Evolutionary conservation across 2,888 invertebrate genomes (phyloP).

Genomic region (Diachrysia chrysitis): DNA sequence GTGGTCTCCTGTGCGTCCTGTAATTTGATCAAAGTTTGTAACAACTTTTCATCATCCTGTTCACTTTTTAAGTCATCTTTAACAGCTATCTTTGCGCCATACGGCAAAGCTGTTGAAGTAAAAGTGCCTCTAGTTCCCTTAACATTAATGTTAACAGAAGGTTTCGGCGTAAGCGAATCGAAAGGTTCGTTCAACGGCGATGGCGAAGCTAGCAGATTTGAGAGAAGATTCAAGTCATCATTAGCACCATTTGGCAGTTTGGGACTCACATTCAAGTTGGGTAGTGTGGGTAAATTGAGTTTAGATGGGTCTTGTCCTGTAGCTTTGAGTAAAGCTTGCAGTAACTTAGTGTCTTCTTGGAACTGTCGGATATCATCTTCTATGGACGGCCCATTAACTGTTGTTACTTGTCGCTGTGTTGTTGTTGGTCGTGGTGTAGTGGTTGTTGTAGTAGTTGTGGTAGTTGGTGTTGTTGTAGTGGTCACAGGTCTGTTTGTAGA

Average conservation of each 20-base stretch:
- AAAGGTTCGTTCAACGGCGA: conserved; percentile 79
- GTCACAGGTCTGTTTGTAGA: conserved; percentile 62
- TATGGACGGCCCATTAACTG: conserved; percentile 70
- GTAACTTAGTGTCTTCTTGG: conserved; percentile 84
- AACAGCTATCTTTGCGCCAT: conserved; percentile 80
- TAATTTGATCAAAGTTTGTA: conserved; percentile 86
- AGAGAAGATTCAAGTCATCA: conserved; percentile 76
- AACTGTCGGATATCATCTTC: conserved; percentile 86
- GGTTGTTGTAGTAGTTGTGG: conserved; percentile 67
- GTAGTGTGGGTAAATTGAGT: conserved; percentile 82
- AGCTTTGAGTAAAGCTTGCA: conserved; percentile 84
- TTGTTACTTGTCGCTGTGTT: conserved; percentile 72
- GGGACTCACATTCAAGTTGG: conserved; percentile 77
- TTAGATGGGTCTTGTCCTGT: conserved; percentile 85
- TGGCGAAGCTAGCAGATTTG: conserved; percentile 79
- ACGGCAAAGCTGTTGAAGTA: conserved; percentile 72
- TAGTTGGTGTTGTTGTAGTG: conserved; percentile 65
- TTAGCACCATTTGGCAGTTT: conserved; percentile 64
- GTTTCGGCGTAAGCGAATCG: conserved; percentile 75
- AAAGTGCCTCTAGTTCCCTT: conserved; percentile 65
- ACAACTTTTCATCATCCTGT: conserved; percentile 82
- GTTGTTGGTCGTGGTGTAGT: conserved; percentile 61
- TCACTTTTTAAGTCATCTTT: conserved; percentile 79
- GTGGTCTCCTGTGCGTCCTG: conserved; percentile 84
- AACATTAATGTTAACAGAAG: conserved; percentile 58